Percentiles rank a stretch among this genome's conserved stretches.
These are phyloP conservation scores for Hypanus sabinus DNA, from an alignment of 2,113 vertebrate species.

Conservation along the genomic window DNA sequence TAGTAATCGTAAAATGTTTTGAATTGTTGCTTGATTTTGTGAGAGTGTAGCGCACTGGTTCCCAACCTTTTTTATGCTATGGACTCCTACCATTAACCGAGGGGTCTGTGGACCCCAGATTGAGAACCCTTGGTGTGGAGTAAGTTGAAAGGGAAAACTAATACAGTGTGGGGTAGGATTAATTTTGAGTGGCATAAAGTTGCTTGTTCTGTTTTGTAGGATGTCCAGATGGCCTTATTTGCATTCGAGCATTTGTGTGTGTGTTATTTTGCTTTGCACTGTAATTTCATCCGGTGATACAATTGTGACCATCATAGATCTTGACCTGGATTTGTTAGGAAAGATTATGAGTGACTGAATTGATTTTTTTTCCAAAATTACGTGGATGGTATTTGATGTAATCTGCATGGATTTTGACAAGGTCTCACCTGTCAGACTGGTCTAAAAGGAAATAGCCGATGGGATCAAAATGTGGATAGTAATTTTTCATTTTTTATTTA, in stretches of 20 bases:
- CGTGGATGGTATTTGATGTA: too few species aligned
- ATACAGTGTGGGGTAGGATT: not conserved
- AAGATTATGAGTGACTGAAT: too few species aligned
- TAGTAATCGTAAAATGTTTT: not conserved
- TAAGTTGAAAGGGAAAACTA: not conserved
- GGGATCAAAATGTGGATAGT: too few species aligned
- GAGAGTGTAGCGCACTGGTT: too few species aligned
- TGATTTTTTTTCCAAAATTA: too few species aligned
- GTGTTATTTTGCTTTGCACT: not conserved
- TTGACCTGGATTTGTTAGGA: not conserved
- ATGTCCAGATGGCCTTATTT: not conserved
- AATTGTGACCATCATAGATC: not conserved
- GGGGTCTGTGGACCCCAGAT: too few species aligned
- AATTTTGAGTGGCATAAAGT: not conserved
- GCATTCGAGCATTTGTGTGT: not conserved
- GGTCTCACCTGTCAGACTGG: too few species aligned
- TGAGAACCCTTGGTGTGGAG: not conserved
- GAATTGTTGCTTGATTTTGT: not conserved
- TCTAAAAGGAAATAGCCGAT: too few species aligned
- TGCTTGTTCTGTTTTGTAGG: not conserved
- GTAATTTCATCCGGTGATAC: not conserved
- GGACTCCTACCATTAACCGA: too few species aligned
- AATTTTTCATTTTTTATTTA: too few species aligned
- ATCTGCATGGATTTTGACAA: too few species aligned
- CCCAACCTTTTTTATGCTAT: too few species aligned